Evolutionary conservation across 2,113 vertebrate species (phyloP).

Genomic region (Sterrhoptilus dennistouni): DNA sequence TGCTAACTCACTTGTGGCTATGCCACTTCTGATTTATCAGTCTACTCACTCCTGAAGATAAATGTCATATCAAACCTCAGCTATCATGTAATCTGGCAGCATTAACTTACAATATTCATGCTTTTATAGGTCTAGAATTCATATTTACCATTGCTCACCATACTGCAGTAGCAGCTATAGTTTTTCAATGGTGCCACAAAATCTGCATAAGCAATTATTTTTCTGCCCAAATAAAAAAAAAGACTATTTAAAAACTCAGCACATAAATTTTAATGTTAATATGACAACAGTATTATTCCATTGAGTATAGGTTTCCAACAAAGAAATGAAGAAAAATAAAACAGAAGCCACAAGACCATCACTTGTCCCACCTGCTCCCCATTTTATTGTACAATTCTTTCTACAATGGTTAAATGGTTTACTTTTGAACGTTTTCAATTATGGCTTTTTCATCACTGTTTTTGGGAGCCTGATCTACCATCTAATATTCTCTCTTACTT

Average conservation of each 20-base stretch:
- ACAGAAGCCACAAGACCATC: background rate
- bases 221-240: background rate
- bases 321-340: background rate
- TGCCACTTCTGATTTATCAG: constrained; percentile 74
- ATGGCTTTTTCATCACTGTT: background rate
- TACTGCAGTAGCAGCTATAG: background rate
- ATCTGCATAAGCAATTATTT: background rate
- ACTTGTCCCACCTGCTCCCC: background rate
- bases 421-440: background rate
- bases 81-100: constrained; percentile 68
- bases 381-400: background rate
- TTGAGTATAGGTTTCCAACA: background rate
- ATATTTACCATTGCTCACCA: background rate
- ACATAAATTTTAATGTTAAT: background rate
- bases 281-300: background rate
- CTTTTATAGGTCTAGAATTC: constrained; percentile 9
- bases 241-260: background rate
- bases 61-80: constrained; percentile 71
- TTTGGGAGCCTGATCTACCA: background rate
- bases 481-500: background rate
- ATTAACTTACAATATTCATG: constrained; percentile 52
- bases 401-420: background rate
- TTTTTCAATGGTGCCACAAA: background rate
- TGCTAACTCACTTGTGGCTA: constrained; percentile 71
- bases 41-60: constrained; percentile 69